A percentile compares a stretch with the other conserved stretches of the same genome.
phyloP scores from a whole-genome alignment of 2,888 invertebrate genomes.

The Linnaemya vulpina region DNA sequence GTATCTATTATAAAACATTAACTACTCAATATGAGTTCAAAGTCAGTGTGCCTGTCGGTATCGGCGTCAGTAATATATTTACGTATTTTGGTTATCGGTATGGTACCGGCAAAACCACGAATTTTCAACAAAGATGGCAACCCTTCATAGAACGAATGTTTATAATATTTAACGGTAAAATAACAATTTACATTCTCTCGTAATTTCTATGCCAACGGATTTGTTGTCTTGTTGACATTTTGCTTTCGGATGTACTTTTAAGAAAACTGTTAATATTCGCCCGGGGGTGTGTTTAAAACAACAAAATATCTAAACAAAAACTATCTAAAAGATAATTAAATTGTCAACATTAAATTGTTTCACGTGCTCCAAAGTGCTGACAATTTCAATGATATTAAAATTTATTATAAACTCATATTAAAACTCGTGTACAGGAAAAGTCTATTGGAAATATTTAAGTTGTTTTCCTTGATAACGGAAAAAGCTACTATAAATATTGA shows the following conservation, averaged over 20 bases:
- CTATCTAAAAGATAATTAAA: conserved; percentile 6
- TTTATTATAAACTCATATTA: background rate
- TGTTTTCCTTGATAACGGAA: background rate
- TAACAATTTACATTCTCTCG: background rate
- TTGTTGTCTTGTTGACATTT: background rate
- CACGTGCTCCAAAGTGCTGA: background rate
- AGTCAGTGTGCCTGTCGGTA: no score
- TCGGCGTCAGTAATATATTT: no score
- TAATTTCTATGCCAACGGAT: background rate
- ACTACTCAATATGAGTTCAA: no score
- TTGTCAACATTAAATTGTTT: conserved; percentile 17
- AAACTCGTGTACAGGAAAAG: background rate
- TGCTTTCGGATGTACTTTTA: background rate
- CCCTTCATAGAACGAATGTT: background rate
- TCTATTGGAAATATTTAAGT: background rate
- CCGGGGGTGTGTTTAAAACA: background rate
- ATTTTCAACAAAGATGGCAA: background rate
- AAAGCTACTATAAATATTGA: background rate
- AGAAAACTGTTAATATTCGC: background rate
- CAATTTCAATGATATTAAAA: conserved; percentile 3
- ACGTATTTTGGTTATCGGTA: no score
- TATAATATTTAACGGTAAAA: background rate
- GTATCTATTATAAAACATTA: no score
- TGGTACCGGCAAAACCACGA: no score
- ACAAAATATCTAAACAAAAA: background rate